These are phyloP conservation scores for Theropithecus gelada DNA, from an alignment of 2,113 vertebrate species.

Conservation along the genomic window DNA sequence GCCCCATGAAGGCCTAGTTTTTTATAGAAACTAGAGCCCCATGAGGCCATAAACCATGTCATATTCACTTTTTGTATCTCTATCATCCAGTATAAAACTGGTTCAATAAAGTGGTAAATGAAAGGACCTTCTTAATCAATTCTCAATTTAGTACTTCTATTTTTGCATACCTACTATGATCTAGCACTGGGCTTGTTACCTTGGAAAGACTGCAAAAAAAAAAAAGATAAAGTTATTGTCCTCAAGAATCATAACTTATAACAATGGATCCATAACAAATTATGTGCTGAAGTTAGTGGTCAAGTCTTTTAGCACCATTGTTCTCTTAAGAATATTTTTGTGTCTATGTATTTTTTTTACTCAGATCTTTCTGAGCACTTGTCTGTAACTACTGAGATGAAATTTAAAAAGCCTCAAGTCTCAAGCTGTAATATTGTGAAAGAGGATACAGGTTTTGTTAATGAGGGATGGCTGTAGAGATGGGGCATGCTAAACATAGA, in stretches of 20 bases:
- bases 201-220: constrained; percentile 11
- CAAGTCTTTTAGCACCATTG: background rate
- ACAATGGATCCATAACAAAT: background rate
- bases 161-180: background rate
- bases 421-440: background rate
- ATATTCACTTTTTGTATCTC: background rate
- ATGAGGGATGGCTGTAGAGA: background rate
- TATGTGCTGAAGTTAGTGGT: background rate
- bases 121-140: background rate
- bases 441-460: background rate
- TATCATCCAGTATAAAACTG: background rate
- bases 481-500: background rate
- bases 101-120: background rate
- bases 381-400: background rate
- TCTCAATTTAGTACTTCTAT: background rate
- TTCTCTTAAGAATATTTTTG: background rate
- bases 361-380: background rate
- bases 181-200: background rate
- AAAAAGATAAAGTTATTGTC: background rate
- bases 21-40: background rate
- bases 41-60: background rate
- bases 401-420: background rate
- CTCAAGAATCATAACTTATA: background rate
- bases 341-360: background rate
- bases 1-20: background rate